These are phyloP conservation scores for Andrena praecox DNA, from an alignment of 2,888 invertebrate species.

Conservation along the genomic window DNA sequence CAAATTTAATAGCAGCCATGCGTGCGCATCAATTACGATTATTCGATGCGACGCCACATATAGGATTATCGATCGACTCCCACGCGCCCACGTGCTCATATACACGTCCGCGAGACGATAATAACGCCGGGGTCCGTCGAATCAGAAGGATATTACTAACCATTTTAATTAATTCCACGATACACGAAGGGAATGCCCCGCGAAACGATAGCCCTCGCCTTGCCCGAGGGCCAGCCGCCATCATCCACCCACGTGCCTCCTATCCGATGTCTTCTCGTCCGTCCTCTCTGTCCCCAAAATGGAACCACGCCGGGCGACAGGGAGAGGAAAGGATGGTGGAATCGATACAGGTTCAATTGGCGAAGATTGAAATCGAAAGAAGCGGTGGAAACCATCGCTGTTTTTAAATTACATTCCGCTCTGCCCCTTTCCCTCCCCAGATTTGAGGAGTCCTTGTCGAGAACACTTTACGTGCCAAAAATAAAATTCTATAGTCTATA, in stretches of 20 bases:
- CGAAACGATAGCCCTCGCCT: slow-evolving; percentile 54
- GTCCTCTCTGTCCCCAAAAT: slow-evolving; percentile 15
- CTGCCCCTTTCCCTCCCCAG: too few species aligned
- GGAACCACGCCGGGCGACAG: neutral
- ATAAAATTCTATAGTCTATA: too few species aligned
- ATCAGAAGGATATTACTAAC: slow-evolving; percentile 64
- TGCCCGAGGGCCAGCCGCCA: slow-evolving; percentile 31
- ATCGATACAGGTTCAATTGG: slow-evolving; percentile 15
- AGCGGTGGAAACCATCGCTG: neutral
- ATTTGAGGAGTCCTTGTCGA: too few species aligned
- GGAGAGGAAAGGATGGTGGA: neutral
- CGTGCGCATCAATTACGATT: slow-evolving; percentile 67
- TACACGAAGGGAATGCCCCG: slow-evolving; percentile 53
- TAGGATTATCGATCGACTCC: slow-evolving; percentile 54
- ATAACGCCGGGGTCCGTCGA: slow-evolving; percentile 53
- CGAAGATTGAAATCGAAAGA: slow-evolving; percentile 11
- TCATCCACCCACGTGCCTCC: slow-evolving; percentile 13
- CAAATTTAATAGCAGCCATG: slow-evolving; percentile 56
- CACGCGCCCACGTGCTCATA: slow-evolving; percentile 32
- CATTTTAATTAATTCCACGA: slow-evolving; percentile 72
- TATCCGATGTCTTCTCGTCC: slow-evolving; percentile 8
- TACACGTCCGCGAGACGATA: slow-evolving; percentile 30
- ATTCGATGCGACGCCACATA: slow-evolving; percentile 49
- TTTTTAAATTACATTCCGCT: too few species aligned
- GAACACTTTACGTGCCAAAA: too few species aligned